Conservation (phyloP, 2,113 vertebrate genomes). For the Numenius arquata region DNA sequence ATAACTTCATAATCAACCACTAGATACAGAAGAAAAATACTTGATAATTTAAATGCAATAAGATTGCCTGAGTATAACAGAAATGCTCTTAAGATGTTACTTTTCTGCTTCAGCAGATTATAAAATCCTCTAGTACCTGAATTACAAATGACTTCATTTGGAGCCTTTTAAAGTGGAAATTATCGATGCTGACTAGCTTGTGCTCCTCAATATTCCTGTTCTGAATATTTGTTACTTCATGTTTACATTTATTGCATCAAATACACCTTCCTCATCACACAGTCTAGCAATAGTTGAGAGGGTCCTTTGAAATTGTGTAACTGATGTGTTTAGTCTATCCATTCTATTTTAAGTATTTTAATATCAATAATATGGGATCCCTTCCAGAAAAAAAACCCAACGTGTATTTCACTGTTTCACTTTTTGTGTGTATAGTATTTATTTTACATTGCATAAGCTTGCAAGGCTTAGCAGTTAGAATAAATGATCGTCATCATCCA, state of each 20-base stretch:
- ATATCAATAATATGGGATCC: not conserved
- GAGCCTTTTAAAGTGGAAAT: not conserved
- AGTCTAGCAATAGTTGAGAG: not conserved
- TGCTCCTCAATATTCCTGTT: not conserved
- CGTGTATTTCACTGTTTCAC: not conserved
- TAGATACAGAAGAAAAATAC: constrained; percentile 43
- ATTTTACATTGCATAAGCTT: not conserved
- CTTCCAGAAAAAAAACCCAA: not conserved
- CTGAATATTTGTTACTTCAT: not conserved
- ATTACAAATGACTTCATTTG: not conserved
- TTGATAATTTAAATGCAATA: constrained; percentile 13
- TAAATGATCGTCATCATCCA: not conserved
- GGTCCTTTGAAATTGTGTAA: not conserved
- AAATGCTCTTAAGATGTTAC: constrained; percentile 14
- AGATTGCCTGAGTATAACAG: constrained; percentile 13
- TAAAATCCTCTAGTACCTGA: constrained; percentile 4
- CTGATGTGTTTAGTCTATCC: not conserved
- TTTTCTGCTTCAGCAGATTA: constrained; percentile 32
- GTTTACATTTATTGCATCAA: not conserved
- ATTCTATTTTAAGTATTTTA: not conserved
- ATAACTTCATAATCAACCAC: constrained; percentile 51
- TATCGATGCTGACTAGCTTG: not conserved
- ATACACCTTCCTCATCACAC: not conserved
- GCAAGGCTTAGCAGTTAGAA: not conserved
- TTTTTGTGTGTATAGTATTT: not conserved